Percentiles rank a stretch among this genome's conserved stretches.
phyloP scores from a whole-genome alignment of 2,888 invertebrate species.

The Erynnis tages region DNA sequence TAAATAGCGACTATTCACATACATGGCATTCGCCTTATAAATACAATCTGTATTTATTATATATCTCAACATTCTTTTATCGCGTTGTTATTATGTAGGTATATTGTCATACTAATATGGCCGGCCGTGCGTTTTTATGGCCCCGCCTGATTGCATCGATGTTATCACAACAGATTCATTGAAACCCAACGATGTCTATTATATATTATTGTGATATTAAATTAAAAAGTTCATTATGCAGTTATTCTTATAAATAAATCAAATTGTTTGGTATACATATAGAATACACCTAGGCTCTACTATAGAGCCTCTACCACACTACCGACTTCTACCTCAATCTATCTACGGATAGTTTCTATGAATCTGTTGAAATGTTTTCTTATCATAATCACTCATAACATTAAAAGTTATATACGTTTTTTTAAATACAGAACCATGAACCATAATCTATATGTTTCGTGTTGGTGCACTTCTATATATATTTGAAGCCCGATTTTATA shows the following conservation, averaged over 20 bases:
- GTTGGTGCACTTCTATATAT: slow-evolving; percentile 74
- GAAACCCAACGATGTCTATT: not conserved
- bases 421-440: slow-evolving; percentile 65
- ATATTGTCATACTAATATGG: slow-evolving; percentile 77
- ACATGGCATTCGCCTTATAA: slow-evolving; percentile 53
- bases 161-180: slow-evolving; percentile 49
- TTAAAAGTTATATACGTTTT: slow-evolving; percentile 55
- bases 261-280: no score
- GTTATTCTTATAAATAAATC: no score
- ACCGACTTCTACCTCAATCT: no score
- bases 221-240: no score
- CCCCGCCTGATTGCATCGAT: slow-evolving; percentile 48
- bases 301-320: no score
- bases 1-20: slow-evolving; percentile 45
- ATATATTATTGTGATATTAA: no score
- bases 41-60: slow-evolving; percentile 54
- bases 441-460: slow-evolving; percentile 73
- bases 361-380: slow-evolving; percentile 55
- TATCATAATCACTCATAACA: slow-evolving; percentile 41
- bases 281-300: no score
- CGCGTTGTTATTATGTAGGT: slow-evolving; percentile 66
- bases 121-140: slow-evolving; percentile 44
- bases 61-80: slow-evolving; percentile 36
- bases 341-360: not conserved
- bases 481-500: slow-evolving; percentile 64